phyloP scores from a whole-genome alignment of 2,888 invertebrate species.

The Prosopocoilus inquinatus region DNA sequence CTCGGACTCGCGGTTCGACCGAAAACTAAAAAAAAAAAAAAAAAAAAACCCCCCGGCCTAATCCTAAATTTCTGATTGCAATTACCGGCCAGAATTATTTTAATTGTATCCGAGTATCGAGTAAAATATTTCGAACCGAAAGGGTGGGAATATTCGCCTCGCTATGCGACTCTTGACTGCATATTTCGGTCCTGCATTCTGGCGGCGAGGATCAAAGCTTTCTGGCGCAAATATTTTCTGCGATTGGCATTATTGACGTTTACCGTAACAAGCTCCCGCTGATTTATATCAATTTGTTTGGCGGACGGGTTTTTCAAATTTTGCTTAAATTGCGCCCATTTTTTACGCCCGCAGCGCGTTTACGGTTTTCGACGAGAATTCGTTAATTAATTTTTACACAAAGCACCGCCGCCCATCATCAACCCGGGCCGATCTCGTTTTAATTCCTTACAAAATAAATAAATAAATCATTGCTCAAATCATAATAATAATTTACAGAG shows the following conservation, averaged over 20 bases:
- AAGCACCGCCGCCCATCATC: background rate
- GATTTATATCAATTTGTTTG: conserved; percentile 18
- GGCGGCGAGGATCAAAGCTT: conserved; percentile 31
- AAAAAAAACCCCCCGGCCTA: too few species aligned
- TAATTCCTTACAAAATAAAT: too few species aligned
- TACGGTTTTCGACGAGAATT: background rate
- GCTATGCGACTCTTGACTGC: conserved; percentile 33
- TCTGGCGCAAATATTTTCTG: conserved; percentile 32
- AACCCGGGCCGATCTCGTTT: too few species aligned
- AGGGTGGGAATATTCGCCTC: conserved; percentile 36
- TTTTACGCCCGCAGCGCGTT: background rate
- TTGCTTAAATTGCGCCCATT: background rate
- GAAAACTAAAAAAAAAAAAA: too few species aligned
- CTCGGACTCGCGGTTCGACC: conserved; percentile 1
- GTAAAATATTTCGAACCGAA: conserved; percentile 14
- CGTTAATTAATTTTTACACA: background rate
- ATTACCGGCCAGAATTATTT: conserved; percentile 2
- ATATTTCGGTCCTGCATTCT: conserved; percentile 34
- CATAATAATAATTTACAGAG: too few species aligned
- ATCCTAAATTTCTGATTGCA: conserved; percentile 4
- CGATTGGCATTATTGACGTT: conserved; percentile 38
- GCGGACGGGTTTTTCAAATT: conserved; percentile 1
- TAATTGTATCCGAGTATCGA: conserved; percentile 5
- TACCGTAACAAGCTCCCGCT: conserved; percentile 15
- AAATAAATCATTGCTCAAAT: too few species aligned